phyloP scores from a whole-genome alignment of 2,888 invertebrate genomes.

The Campaea margaritaria region DNA sequence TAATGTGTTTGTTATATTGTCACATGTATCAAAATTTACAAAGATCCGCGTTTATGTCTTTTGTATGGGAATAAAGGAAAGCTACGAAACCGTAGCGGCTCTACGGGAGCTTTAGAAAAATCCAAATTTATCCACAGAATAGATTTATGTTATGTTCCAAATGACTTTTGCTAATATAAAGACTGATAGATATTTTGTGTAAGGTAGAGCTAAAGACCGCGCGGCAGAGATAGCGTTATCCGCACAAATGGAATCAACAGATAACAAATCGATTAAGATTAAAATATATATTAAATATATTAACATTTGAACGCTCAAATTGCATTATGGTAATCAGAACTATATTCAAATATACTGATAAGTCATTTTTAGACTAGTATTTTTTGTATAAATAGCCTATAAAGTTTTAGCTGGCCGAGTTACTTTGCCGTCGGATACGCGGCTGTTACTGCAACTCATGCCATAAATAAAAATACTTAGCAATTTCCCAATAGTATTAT shows the following conservation, averaged over 20 bases:
- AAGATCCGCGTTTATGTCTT: slow-evolving; percentile 55
- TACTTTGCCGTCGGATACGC: slow-evolving; percentile 22
- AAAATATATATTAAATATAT: slow-evolving; percentile 24
- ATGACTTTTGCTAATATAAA: slow-evolving; percentile 10
- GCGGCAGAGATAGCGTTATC: slow-evolving; percentile 25
- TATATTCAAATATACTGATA: slow-evolving; percentile 18
- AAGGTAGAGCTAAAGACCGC: slow-evolving; percentile 4
- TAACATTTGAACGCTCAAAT: slow-evolving; percentile 17
- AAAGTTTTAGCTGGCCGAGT: neutral
- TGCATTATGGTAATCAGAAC: slow-evolving; percentile 3
- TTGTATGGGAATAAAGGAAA: slow-evolving; percentile 33
- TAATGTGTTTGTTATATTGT: neutral
- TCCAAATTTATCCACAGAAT: neutral
- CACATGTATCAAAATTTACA: neutral
- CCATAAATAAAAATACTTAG: neutral
- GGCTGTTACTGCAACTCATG: neutral
- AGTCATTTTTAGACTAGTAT: slow-evolving; percentile 4
- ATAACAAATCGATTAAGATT: slow-evolving; percentile 28
- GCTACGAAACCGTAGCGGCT: slow-evolving; percentile 20
- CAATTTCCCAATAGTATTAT: neutral
- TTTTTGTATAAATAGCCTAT: slow-evolving; percentile 1
- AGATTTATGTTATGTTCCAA: slow-evolving; percentile 8
- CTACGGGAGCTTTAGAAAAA: neutral
- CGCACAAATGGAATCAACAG: slow-evolving; percentile 25
- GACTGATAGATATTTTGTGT: slow-evolving; percentile 19